Evolutionary conservation across 2,797 vertebrate species (phyloP), one percentile per base, ranked within the genome.

Genomic region (Gila robusta): DNA sequence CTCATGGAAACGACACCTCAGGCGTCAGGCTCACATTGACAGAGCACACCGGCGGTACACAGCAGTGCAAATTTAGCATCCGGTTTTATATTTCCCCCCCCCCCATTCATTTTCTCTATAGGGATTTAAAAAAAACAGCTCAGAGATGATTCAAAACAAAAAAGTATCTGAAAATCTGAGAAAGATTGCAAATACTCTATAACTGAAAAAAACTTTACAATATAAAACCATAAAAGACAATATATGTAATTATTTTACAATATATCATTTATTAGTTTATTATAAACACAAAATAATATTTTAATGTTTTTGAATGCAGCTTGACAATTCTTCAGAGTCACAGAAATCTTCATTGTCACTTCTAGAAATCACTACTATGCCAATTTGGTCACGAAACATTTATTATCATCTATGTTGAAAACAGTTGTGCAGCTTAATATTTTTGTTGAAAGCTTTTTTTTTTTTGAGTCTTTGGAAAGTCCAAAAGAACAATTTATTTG

Each of bases 1-100:
- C 72, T 69, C 41, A 26, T 64, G 52, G 59, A 54, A 86, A 81
- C 54, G 62, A 54, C 70, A 86, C 85, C 76, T 81, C 77, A 52
- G 82, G 85, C 54, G 8, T 62, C 41, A 76, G 72, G 35, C 8
- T n/a, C 10, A 44, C 35, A 41, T 1, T 78, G 76, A 78, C 54
- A 26, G 12, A 62, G 54, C 37, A 78, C 76, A 78, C 32, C 6
- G 23, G 35, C 6, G 12, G 12, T n/a, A 21, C 28, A 54, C 28
- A 54, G 73, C 49, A 56, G 49, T 8, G 49, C 32, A 77, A 37
- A 56, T 56, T 28, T 21, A 77, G 19, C 19, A n/a, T 0, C 17
- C 44, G 2, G 4, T 26, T 23, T 6, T 23, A 5, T 54, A 37
- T 76, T 6, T 23, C 3, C 2, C 8, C 35, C 2, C 8, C 35